phyloP scores from a whole-genome alignment of 1,140 invertebrate species.

The Cecropterus lyciades region DNA sequence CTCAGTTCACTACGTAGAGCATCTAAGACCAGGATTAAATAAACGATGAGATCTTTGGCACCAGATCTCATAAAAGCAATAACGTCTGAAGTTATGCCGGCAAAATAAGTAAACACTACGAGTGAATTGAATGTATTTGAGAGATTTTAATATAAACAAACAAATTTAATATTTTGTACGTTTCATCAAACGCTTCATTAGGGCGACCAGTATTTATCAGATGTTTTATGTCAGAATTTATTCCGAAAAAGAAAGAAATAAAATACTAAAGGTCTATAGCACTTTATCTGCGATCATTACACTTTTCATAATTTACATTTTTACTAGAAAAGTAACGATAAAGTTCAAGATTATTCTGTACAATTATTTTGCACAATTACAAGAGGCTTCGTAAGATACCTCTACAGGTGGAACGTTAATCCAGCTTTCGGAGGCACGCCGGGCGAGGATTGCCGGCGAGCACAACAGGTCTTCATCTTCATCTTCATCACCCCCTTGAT shows the following conservation, averaged over 20 bases:
- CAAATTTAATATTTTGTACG: background rate
- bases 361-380: too few relatives aligned
- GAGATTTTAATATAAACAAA: background rate
- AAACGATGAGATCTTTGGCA: background rate
- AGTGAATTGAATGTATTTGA: background rate
- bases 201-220: background rate
- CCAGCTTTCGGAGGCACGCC: constrained; percentile 93
- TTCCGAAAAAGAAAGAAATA: too few relatives aligned
- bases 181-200: background rate
- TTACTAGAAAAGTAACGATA: too few relatives aligned
- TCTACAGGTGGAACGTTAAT: constrained; percentile 93
- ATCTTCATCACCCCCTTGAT: constrained; percentile 86
- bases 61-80: background rate
- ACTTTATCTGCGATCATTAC: too few relatives aligned
- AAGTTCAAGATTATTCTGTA: too few relatives aligned
- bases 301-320: too few relatives aligned
- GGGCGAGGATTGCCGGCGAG: constrained; percentile 92
- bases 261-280: too few relatives aligned
- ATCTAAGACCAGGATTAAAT: background rate
- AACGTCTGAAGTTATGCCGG: background rate
- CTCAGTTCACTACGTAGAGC: background rate
- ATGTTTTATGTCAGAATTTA: background rate
- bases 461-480: constrained; percentile 94
- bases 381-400: too few relatives aligned
- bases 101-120: background rate